Conservation (phyloP, 2,888 invertebrate genomes). For the Petrophora chlorosata region DNA sequence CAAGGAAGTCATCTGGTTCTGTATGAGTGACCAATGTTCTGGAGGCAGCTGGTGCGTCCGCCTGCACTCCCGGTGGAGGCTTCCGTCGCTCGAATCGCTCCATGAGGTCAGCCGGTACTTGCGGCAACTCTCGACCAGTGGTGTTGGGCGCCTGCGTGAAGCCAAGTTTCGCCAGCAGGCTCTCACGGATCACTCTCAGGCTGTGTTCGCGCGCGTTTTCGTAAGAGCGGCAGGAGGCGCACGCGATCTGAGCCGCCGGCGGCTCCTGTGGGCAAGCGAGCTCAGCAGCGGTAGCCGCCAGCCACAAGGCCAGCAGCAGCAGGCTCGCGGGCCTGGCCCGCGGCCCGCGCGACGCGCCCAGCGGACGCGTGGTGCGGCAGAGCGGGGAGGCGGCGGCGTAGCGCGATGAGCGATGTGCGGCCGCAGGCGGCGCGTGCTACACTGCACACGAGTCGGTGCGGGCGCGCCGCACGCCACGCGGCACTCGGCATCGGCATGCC, state of each 20-base stretch:
- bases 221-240: conserved; percentile 81
- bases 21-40: conserved; percentile 80
- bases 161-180: conserved; percentile 85
- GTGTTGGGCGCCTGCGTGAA: conserved; percentile 86
- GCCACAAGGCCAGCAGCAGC: conserved; percentile 81
- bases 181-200: conserved; percentile 85
- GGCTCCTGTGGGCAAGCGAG: conserved; percentile 69
- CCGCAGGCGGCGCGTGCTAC: conserved; percentile 81
- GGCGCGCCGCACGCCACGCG: conserved; percentile 32
- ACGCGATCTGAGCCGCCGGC: conserved; percentile 63
- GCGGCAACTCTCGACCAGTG: conserved; percentile 82
- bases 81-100: conserved; percentile 77
- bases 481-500: conserved; percentile 37
- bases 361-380: conserved; percentile 83
- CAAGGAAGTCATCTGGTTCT: conserved; percentile 87
- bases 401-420: conserved; percentile 76
- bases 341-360: conserved; percentile 83
- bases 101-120: conserved; percentile 83
- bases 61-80: conserved; percentile 84
- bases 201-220: conserved; percentile 85
- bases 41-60: conserved; percentile 82
- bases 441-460: conserved; percentile 66
- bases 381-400: conserved; percentile 79
- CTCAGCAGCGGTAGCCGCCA: conserved; percentile 73
- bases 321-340: conserved; percentile 84